These are phyloP conservation scores for Glareola pratincola DNA, from an alignment of 2,113 vertebrate genomes.

Conservation along the genomic window DNA sequence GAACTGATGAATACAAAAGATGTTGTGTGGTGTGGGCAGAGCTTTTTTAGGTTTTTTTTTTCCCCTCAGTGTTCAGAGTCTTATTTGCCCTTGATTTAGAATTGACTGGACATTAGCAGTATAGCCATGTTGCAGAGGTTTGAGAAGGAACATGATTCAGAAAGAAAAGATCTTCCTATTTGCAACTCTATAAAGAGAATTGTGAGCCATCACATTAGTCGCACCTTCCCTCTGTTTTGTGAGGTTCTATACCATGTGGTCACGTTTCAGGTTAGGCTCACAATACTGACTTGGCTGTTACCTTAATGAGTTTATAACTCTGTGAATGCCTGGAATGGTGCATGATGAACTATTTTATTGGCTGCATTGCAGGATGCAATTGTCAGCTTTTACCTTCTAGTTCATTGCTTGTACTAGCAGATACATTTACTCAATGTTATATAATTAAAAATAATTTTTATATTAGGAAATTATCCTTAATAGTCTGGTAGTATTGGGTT, in stretches of 20 bases:
- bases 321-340: background rate
- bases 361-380: background rate
- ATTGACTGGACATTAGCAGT: background rate
- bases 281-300: background rate
- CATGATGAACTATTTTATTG: background rate
- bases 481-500: background rate
- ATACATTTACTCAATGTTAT: background rate
- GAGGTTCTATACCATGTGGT: background rate
- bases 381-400: background rate
- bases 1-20: background rate
- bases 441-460: background rate
- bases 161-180: background rate
- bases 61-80: background rate
- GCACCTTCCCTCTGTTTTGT: background rate
- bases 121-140: background rate
- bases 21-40: background rate
- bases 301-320: background rate
- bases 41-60: background rate
- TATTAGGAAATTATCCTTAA: background rate
- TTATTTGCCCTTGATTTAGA: background rate
- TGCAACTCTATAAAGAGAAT: background rate
- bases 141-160: background rate
- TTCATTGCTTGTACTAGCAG: background rate
- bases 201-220: background rate
- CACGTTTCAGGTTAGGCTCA: background rate